Base-by-base conservation (phyloP, 2,113 vertebrate genomes). In the Thinocorus orbignyianus region DNA sequence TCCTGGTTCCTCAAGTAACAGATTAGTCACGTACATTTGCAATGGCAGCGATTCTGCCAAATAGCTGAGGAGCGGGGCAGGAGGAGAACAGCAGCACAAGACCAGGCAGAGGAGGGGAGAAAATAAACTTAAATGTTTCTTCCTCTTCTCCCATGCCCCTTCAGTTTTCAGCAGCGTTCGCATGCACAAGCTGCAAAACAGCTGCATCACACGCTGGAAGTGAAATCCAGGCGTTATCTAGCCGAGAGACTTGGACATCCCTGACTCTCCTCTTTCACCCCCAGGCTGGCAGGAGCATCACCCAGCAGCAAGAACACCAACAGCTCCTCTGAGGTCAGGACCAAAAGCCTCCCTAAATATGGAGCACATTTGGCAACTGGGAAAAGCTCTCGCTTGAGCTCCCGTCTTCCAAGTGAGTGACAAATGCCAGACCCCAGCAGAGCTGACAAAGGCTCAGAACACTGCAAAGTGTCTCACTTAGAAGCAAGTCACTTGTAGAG, bases 1-100 rank as follows among this genome's bases (percentile, higher is more conserved):
- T 95, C 64, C 72, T 44, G 4, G 31, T 77, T 92, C 92, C 91
- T 95, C 86, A 95, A 97, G 90, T 91, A 95, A 57, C 91, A 97
- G 88, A 95, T 95, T 93, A 96, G 96, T 96, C 96, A 96, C 92
- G 73, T 95, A 94, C 81, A 87, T 93, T 82, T 58, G 88, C 92
- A 96, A 72, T 52, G 93, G 91, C 92, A 91, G 83, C 3, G 2
- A 65, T 78, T 79, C 93, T 92, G 86, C 93, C 96, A 95, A 86
- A 81, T 52, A 84, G 83, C 88, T 89, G 73, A 88, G 88, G 61
- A 95, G 91, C 9, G 0, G 80, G 68, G 71, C 80, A 94, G 76
- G 55, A 92, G 81, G 69, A 78, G 82, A 93, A 62, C 30, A 3
- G 90, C 88, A 94, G 82, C 60, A 13, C 17, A 78, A 79, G 90